A percentile compares a stretch with the other conserved stretches of the same genome.
Conservation (phyloP, 2,888 invertebrate genomes). For the Melanotus villosus region DNA sequence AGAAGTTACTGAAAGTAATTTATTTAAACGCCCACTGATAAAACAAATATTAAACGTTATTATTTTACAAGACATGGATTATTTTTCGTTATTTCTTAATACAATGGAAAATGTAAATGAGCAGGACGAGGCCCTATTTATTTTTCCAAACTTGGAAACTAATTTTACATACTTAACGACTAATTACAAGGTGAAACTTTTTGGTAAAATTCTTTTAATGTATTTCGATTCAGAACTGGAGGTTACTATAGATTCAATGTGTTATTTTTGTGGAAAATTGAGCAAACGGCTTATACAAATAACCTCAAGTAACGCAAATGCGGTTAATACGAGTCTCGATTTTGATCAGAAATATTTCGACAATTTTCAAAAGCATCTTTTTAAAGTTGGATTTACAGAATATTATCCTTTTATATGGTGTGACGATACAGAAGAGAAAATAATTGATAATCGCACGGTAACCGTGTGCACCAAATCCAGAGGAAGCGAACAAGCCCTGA, state of each 20-base stretch:
- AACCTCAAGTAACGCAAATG: neutral
- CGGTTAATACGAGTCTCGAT: neutral
- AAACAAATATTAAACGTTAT: conserved; percentile 22
- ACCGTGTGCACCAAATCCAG: neutral
- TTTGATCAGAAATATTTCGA: conserved; percentile 20
- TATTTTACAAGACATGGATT: conserved; percentile 11
- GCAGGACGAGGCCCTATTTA: conserved; percentile 27
- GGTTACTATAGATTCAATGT: conserved; percentile 1
- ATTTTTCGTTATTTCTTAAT: conserved; percentile 20
- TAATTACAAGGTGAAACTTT: neutral
- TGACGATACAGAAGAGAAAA: neutral
- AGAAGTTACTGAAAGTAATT: neutral
- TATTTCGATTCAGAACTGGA: neutral
- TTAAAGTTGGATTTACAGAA: conserved; percentile 23
- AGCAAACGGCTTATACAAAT: neutral
- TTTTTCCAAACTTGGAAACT: neutral
- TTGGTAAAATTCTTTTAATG: conserved; percentile 29
- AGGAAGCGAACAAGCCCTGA: conserved; percentile 24
- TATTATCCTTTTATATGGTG: conserved; percentile 35
- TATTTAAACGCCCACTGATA: conserved; percentile 24
- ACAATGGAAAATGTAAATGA: conserved; percentile 17
- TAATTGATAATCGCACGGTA: neutral
- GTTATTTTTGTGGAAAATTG: conserved; percentile 27
- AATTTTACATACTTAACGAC: neutral
- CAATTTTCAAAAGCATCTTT: conserved; percentile 19